A percentile compares a stretch with the other conserved stretches of the same genome.
Conservation (phyloP, 2,888 invertebrate genomes). For the Frankliniella intonsa region DNA sequence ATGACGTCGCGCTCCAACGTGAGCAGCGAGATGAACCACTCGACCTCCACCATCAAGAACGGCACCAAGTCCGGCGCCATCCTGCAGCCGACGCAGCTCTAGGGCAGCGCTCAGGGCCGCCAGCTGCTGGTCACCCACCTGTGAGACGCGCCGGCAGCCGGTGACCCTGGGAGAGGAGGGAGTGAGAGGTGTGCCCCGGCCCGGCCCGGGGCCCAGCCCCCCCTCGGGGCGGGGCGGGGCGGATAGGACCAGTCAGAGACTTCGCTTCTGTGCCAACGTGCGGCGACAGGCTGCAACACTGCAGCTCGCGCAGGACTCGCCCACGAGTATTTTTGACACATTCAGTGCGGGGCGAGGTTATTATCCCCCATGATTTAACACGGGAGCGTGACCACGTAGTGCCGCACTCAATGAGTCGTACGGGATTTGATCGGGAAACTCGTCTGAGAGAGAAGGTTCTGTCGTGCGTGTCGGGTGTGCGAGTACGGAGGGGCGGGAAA, state of each 20-base stretch:
- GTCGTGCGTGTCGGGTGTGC: too few species aligned
- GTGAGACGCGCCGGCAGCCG: background rate
- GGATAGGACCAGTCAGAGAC: background rate
- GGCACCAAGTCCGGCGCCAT: constrained; percentile 35
- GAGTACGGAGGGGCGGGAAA: background rate
- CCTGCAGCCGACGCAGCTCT: constrained; percentile 32
- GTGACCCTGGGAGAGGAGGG: background rate
- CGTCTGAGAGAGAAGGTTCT: too few species aligned
- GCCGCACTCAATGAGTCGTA: too few species aligned
- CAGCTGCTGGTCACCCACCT: constrained; percentile 18
- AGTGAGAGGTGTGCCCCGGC: background rate
- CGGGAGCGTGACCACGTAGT: too few species aligned
- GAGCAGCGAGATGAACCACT: constrained; percentile 38
- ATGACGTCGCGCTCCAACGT: constrained; percentile 43
- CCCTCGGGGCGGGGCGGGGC: background rate
- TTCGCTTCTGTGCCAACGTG: background rate
- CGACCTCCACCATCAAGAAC: constrained; percentile 38
- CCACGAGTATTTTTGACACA: too few species aligned
- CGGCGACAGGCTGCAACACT: too few species aligned
- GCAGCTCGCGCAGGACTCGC: too few species aligned
- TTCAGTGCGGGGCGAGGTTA: too few species aligned
- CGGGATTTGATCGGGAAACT: too few species aligned
- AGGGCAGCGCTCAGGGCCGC: constrained; percentile 29
- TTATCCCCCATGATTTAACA: too few species aligned
- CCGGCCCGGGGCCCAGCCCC: background rate